Conservation (phyloP, 2,888 invertebrate genomes). For the Clepsis dumicolana region DNA sequence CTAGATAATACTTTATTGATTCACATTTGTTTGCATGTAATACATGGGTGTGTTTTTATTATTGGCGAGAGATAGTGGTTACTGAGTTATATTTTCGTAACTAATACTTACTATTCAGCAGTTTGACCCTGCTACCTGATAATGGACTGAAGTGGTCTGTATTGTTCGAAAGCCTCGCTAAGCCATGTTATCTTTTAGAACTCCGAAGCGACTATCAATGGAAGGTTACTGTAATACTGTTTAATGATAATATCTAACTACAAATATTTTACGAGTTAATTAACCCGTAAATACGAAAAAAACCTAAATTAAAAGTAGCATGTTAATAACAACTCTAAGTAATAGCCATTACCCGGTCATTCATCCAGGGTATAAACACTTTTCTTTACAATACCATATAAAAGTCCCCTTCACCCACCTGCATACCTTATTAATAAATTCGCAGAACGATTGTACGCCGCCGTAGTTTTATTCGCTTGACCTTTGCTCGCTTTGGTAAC, state of each 20-base stretch:
- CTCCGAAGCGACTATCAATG: constrained; percentile 27
- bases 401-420: background rate
- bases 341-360: background rate
- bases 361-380: background rate
- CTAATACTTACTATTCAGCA: background rate
- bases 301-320: background rate
- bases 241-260: background rate
- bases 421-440: constrained; percentile 40
- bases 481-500: constrained; percentile 37
- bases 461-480: constrained; percentile 34
- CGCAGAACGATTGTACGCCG: constrained; percentile 33
- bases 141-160: background rate
- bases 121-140: background rate
- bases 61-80: constrained; percentile 9
- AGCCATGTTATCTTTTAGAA: constrained; percentile 26
- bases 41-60: constrained; percentile 23
- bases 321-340: background rate
- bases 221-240: constrained; percentile 17
- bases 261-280: background rate
- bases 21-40: constrained; percentile 26
- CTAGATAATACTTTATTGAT: constrained; percentile 30
- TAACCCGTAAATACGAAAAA: background rate
- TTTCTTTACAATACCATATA: constrained; percentile 6
- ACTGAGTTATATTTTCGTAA: background rate
- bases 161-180: constrained; percentile 3